A percentile compares a stretch with the other conserved stretches of the same genome.
Evolutionary conservation across 1,140 invertebrate genomes (phyloP).

Genomic region (Tetranychus urticae): DNA sequence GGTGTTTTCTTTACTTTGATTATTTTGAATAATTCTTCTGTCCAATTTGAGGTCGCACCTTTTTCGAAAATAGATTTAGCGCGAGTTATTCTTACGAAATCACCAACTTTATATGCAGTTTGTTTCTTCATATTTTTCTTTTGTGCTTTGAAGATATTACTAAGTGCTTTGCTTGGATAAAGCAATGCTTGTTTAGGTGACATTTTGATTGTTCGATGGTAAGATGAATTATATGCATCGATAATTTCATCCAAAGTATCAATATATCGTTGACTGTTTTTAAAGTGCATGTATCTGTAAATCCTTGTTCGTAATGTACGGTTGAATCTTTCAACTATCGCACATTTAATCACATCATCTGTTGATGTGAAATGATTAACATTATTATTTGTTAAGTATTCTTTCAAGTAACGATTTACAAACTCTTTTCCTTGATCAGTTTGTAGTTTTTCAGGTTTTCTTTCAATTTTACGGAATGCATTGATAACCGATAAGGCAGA

Average conservation of each 20-base stretch:
- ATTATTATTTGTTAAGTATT: slow-evolving; percentile 15
- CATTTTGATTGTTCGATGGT: neutral
- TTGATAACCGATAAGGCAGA: too few species aligned
- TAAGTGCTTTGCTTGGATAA: neutral
- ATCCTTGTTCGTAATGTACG: slow-evolving; percentile 18
- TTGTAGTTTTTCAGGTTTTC: slow-evolving; percentile 1
- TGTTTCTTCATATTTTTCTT: neutral
- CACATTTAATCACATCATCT: slow-evolving; percentile 19
- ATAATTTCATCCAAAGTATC: neutral
- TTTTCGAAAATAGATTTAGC: neutral
- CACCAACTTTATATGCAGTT: neutral
- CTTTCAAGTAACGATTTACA: slow-evolving; percentile 13
- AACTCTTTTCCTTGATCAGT: slow-evolving; percentile 6
- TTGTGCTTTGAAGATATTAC: neutral
- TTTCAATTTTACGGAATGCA: too few species aligned
- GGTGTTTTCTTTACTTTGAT: too few species aligned
- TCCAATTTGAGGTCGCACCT: neutral
- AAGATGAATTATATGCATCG: slow-evolving; percentile 14
- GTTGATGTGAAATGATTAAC: slow-evolving; percentile 23
- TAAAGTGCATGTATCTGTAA: neutral
- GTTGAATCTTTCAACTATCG: slow-evolving; percentile 24
- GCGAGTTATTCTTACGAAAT: neutral
- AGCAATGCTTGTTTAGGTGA: neutral
- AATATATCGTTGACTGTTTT: neutral
- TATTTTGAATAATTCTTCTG: too few species aligned